Conservation (phyloP, 2,113 vertebrate species). For the Gavia stellata region DNA sequence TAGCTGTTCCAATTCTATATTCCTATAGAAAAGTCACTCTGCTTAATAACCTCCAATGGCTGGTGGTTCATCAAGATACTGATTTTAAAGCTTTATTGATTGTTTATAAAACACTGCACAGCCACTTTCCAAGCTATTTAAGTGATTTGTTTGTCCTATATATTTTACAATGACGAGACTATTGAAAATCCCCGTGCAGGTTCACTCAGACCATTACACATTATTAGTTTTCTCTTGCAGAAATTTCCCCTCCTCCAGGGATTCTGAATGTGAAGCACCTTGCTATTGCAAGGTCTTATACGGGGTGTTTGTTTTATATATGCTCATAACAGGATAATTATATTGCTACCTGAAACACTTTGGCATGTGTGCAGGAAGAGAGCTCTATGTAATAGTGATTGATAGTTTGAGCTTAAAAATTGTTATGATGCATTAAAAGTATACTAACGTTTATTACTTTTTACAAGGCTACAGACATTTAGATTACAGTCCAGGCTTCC, state of each 20-base stretch:
- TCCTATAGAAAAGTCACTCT: neutral
- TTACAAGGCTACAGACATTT: slow-evolving; percentile 17
- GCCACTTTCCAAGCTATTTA: slow-evolving; percentile 53
- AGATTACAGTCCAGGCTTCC: slow-evolving; percentile 13
- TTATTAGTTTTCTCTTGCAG: slow-evolving; percentile 51
- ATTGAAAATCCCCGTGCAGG: slow-evolving; percentile 60
- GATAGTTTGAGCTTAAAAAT: slow-evolving; percentile 46
- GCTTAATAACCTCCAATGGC: slow-evolving; percentile 29
- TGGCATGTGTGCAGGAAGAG: neutral
- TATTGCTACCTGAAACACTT: slow-evolving; percentile 48
- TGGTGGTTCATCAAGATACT: slow-evolving; percentile 60
- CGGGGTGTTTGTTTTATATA: slow-evolving; percentile 53
- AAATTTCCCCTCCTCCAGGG: slow-evolving; percentile 40
- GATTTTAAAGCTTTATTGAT: slow-evolving; percentile 76
- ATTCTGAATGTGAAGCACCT: slow-evolving; percentile 7
- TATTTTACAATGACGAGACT: slow-evolving; percentile 63
- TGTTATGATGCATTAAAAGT: slow-evolving; percentile 55
- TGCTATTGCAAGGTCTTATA: slow-evolving; percentile 44
- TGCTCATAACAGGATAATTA: slow-evolving; percentile 47
- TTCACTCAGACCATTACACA: slow-evolving; percentile 52
- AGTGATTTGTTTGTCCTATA: slow-evolving; percentile 56
- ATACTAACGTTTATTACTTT: slow-evolving; percentile 47
- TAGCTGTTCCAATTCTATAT: neutral
- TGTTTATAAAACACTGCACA: slow-evolving; percentile 61
- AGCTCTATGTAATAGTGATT: slow-evolving; percentile 26